phyloP scores from a whole-genome alignment of 2,797 vertebrate species.

The Alfaro cultratus region DNA sequence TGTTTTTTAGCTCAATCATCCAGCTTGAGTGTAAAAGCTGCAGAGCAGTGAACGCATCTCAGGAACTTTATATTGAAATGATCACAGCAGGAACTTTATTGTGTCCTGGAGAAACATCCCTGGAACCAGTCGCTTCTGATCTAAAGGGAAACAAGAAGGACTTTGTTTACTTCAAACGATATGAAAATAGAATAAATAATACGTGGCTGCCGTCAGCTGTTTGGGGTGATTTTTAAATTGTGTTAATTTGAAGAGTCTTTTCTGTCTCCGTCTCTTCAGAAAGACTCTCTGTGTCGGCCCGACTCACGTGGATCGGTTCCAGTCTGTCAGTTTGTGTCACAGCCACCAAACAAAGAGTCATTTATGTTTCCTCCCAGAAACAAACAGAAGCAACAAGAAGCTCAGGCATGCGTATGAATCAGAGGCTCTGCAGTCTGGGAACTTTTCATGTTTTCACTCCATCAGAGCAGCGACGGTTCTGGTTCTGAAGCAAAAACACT shows the following conservation, averaged over 20 bases:
- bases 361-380: constrained; percentile 14
- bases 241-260: constrained; percentile 11
- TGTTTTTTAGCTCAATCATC: not conserved
- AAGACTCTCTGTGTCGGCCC: not conserved
- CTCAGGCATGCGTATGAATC: not conserved
- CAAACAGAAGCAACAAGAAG: not conserved
- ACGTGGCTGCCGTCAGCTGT: not conserved
- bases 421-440: not conserved
- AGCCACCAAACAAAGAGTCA: constrained; percentile 38
- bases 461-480: not conserved
- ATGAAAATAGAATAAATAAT: not conserved
- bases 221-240: not conserved
- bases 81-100: not conserved
- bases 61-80: too few relatives aligned
- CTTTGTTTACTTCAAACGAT: not conserved
- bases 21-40: not conserved
- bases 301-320: constrained; percentile 33
- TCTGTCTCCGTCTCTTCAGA: constrained; percentile 18
- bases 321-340: constrained; percentile 16
- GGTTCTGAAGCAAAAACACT: not conserved
- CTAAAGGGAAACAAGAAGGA: not conserved
- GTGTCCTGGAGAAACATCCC: not conserved
- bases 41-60: not conserved
- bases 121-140: not conserved
- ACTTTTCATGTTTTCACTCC: not conserved